Evolutionary conservation across 2,797 vertebrate species (phyloP).

Genomic region (Takifugu rubripes): DNA sequence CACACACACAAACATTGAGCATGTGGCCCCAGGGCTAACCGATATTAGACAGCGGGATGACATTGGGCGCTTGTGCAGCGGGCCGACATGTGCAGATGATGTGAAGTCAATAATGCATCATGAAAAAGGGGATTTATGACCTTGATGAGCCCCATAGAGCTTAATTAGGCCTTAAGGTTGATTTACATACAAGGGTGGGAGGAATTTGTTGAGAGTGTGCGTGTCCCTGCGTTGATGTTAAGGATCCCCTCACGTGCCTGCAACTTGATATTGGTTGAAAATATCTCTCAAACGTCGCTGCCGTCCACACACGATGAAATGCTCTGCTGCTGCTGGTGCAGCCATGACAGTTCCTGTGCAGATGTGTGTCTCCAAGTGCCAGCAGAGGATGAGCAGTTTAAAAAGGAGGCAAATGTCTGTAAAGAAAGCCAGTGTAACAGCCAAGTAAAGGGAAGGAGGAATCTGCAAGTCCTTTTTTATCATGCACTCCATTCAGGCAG

Average conservation of each 20-base stretch:
- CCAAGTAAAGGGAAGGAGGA: constrained; percentile 16
- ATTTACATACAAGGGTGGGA: constrained; percentile 73
- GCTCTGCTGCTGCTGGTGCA: constrained; percentile 14
- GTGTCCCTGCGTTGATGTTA: constrained; percentile 28
- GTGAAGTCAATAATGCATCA: constrained; percentile 78
- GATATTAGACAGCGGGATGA: constrained; percentile 74
- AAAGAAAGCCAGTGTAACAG: constrained; percentile 55
- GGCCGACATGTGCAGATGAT: constrained; percentile 74
- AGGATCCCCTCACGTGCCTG: constrained; percentile 38
- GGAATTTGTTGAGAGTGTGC: constrained; percentile 61
- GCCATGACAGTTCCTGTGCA: constrained; percentile 36
- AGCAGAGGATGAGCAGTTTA: constrained; percentile 24
- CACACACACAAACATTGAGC: constrained; percentile 22
- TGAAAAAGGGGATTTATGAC: constrained; percentile 76
- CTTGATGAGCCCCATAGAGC: constrained; percentile 74
- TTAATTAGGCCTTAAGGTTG: constrained; percentile 81
- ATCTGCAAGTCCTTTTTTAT: constrained; percentile 28
- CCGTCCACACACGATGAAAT: constrained; percentile 37
- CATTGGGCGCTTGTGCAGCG: constrained; percentile 73
- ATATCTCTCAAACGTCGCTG: constrained; percentile 7
- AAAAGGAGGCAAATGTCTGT: constrained; percentile 42
- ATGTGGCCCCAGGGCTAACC: constrained; percentile 71
- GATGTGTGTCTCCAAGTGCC: constrained; percentile 24
- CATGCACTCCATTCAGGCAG: constrained; percentile 62
- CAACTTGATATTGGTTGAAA: constrained; percentile 28